Evolutionary conservation across 2,888 invertebrate genomes (phyloP).

Genomic region (Habrosyne pyritoides): DNA sequence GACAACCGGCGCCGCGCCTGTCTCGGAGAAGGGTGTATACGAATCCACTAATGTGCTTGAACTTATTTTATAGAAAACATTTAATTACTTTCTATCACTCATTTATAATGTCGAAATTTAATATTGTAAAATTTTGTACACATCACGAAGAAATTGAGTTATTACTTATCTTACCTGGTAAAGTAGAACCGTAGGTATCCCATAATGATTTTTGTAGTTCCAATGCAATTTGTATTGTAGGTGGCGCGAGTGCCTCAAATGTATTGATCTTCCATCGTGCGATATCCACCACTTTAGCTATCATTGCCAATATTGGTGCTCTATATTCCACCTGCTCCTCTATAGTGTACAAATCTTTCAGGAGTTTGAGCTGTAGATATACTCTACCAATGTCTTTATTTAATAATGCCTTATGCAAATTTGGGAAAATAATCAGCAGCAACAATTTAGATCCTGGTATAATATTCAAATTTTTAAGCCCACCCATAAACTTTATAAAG

Average conservation of each 20-base stretch:
- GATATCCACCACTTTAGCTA: conserved; percentile 65
- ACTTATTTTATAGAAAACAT: too few species aligned
- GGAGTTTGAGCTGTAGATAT: conserved; percentile 51
- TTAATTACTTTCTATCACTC: too few species aligned
- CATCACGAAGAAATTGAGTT: background rate
- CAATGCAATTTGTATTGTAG: conserved; percentile 53
- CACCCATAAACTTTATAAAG: conserved; percentile 57
- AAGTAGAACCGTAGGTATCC: conserved; percentile 45
- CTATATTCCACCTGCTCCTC: conserved; percentile 60
- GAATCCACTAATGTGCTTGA: too few species aligned
- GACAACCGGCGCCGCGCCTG: too few species aligned
- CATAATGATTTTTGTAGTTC: conserved; percentile 56
- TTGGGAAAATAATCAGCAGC: conserved; percentile 67
- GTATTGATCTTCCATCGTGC: conserved; percentile 64
- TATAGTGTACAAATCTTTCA: conserved; percentile 48
- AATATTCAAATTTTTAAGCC: conserved; percentile 50
- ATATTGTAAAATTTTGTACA: background rate
- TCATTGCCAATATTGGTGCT: conserved; percentile 70
- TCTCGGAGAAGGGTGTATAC: too few species aligned
- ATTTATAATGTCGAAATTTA: too few species aligned
- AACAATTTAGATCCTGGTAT: conserved; percentile 58
- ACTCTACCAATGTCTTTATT: conserved; percentile 48
- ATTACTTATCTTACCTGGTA: conserved; percentile 54
- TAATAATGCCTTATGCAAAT: conserved; percentile 59
- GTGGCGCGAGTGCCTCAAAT: conserved; percentile 48